Evolutionary conservation across 2,888 invertebrate species (phyloP), one percentile per base, ranked within the genome.

Genomic region (Drosophila tripunctata): DNA sequence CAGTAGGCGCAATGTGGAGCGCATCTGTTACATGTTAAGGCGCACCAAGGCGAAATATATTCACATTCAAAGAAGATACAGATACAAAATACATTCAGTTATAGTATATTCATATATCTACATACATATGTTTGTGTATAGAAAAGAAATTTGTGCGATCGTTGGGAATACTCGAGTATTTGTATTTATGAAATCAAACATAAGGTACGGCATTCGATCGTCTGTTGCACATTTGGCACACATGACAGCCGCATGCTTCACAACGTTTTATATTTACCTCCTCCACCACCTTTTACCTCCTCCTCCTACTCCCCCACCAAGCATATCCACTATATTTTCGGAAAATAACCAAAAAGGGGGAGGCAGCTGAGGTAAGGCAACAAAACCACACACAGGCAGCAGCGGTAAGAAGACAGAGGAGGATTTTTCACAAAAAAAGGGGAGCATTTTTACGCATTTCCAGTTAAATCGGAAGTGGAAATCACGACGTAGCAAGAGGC

Each of bases 11-110:
- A 88, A 88, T 88, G 75, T 88, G 88, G 88, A 69, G 70, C 74
- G 88, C 88, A 88, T 88, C 88, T 88, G 88, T 88, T 88, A 84
- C 83, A 84, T 87, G 87, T 88, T 88, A 85, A 77, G 75, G 68
- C 78, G 68, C 75, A 64, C 45, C 72, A 68, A 62, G 58, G 63
- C 81, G 44, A 78, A 75, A 80, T 70, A 80, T 70, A 83, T 67
- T 41, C 56, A 40, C 61, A 67, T 55, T 27, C 27, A 19, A 38
- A 55, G 41, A 27, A 67, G 48, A 50, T 24, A 65, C 38, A 43
- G n/a, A 43, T 40, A 40, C 44, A 12, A 40, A 41, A 57, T 62
- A 62, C 30, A 30, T n/a, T n/a, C n/a, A n/a, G n/a, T n/a, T n/a
- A n/a, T n/a, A n/a, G n/a, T n/a, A n/a, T n/a, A 27, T 10, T 27